Conservation (phyloP, 2,113 vertebrate genomes). For the Pelobates fuscus region DNA sequence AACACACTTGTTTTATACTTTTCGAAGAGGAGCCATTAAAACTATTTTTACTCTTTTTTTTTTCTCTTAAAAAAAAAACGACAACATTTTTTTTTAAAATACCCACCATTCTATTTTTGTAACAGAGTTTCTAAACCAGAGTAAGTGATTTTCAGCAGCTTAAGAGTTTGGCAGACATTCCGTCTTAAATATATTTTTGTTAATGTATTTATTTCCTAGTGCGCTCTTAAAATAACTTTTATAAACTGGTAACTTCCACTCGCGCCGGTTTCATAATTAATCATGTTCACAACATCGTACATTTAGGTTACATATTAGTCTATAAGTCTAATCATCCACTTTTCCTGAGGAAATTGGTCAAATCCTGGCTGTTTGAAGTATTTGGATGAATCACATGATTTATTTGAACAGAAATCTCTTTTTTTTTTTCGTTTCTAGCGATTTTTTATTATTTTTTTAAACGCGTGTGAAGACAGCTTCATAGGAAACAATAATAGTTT, state of each 20-base stretch:
- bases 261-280: constrained; percentile 69
- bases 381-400: constrained; percentile 68
- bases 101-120: too few species aligned
- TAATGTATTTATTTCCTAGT: too few species aligned
- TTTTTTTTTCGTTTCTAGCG: constrained; percentile 58
- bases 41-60: too few species aligned
- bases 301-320: constrained; percentile 68
- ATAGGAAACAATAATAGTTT: constrained; percentile 84
- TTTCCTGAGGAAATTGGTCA: constrained; percentile 81
- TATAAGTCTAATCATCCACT: constrained; percentile 72
- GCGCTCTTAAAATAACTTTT: constrained; percentile 71
- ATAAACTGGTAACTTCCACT: constrained; percentile 70
- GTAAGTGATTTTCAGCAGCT: too few species aligned
- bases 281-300: constrained; percentile 75
- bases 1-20: too few species aligned
- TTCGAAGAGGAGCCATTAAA: too few species aligned
- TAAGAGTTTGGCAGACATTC: too few species aligned
- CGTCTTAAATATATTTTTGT: too few species aligned
- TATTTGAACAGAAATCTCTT: constrained; percentile 77
- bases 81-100: too few species aligned
- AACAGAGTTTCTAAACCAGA: too few species aligned
- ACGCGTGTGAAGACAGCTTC: constrained; percentile 68
- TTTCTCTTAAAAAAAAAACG: too few species aligned
- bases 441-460: constrained; percentile 60
- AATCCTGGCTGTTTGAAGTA: constrained; percentile 63